These are phyloP conservation scores for Narcine bancroftii DNA, from an alignment of 2,113 vertebrate species.

Conservation along the genomic window DNA sequence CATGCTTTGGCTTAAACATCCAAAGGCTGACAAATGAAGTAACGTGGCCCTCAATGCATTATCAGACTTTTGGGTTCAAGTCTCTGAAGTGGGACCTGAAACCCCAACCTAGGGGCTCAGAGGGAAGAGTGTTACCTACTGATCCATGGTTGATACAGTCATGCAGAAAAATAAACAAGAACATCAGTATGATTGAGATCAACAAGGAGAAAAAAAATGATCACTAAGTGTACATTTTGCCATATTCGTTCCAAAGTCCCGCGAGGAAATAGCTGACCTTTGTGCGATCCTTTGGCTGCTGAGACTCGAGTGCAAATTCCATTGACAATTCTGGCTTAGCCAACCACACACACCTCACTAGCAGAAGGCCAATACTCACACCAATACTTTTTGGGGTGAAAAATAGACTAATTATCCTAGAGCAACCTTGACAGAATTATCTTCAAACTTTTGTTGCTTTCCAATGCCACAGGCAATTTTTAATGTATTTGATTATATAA, in stretches of 20 bases:
- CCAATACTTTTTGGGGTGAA: background rate
- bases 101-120: too few species aligned
- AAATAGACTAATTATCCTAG: background rate
- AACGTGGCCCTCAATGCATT: too few species aligned
- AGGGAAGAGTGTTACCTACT: too few species aligned
- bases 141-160: too few species aligned
- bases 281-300: background rate
- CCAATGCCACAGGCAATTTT: background rate
- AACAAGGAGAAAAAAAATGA: background rate
- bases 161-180: background rate
- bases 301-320: background rate
- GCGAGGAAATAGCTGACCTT: background rate
- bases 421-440: background rate
- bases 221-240: background rate
- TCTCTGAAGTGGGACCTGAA: too few species aligned
- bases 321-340: background rate
- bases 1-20: too few species aligned
- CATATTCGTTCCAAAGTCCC: background rate
- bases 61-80: too few species aligned
- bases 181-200: background rate
- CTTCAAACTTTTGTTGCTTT: background rate
- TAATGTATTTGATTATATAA: background rate
- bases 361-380: background rate
- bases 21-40: too few species aligned
- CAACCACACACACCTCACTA: background rate